phyloP scores from a whole-genome alignment of 2,797 vertebrate species.

The Arrhamphus sclerolepis region DNA sequence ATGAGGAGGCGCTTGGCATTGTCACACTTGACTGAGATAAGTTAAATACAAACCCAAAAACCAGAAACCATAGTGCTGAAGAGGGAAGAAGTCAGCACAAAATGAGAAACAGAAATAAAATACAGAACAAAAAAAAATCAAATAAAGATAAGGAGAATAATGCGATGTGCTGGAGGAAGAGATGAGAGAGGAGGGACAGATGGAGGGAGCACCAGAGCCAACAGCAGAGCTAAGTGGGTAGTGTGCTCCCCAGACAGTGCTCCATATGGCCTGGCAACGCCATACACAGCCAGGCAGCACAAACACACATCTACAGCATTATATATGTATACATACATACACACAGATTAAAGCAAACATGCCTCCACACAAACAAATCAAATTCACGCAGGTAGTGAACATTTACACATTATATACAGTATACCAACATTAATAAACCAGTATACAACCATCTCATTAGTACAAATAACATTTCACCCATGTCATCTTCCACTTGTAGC shows the following conservation, averaged over 20 bases:
- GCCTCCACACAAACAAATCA: constrained; percentile 45
- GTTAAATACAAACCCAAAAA: constrained; percentile 23
- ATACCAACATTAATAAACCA: no score
- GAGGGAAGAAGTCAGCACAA: constrained; percentile 1
- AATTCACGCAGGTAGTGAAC: constrained; percentile 25
- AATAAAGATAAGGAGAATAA: constrained; percentile 32
- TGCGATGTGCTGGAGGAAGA: constrained; percentile 23
- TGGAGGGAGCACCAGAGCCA: constrained; percentile 78
- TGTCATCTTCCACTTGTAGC: background rate
- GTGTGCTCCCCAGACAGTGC: constrained; percentile 81
- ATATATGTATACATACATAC: constrained; percentile 23
- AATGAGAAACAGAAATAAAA: constrained; percentile 15
- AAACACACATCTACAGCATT: constrained; percentile 54
- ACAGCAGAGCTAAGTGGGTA: constrained; percentile 81
- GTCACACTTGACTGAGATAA: constrained; percentile 25
- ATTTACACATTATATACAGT: constrained; percentile 47
- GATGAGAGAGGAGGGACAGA: constrained; percentile 61
- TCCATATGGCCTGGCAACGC: constrained; percentile 83
- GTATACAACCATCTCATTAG: no score
- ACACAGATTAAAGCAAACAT: constrained; percentile 13
- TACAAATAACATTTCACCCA: no score
- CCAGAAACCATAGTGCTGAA: background rate
- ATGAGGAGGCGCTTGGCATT: constrained; percentile 37
- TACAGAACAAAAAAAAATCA: constrained; percentile 17
- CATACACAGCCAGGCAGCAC: constrained; percentile 67